These are phyloP conservation scores for Marronus borbonicus DNA, from an alignment of 2,888 invertebrate species.

Conservation along the genomic window DNA sequence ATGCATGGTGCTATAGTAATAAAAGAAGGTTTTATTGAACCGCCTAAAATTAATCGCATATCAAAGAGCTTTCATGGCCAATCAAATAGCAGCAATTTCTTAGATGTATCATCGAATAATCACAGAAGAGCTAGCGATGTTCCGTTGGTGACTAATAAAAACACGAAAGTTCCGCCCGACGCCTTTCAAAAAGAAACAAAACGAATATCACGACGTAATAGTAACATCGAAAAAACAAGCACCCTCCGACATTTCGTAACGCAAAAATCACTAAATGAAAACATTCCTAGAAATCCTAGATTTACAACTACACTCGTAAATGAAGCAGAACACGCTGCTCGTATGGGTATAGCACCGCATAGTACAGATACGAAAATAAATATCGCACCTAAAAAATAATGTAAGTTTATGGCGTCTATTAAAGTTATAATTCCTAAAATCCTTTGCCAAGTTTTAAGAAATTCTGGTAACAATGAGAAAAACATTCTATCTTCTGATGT, in stretches of 20 bases:
- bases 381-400: constrained; percentile 21
- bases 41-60: constrained; percentile 69
- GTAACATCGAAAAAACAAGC: constrained; percentile 52
- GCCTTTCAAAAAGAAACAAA: constrained; percentile 46
- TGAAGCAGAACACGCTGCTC: constrained; percentile 67
- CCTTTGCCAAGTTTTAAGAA: background rate
- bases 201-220: constrained; percentile 51
- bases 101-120: constrained; percentile 58
- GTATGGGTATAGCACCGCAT: constrained; percentile 49
- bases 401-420: background rate
- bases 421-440: background rate
- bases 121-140: constrained; percentile 66
- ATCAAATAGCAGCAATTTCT: constrained; percentile 59
- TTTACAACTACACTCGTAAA: constrained; percentile 68
- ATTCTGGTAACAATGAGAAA: constrained; percentile 10
- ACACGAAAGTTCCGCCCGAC: constrained; percentile 53
- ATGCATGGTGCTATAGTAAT: constrained; percentile 70
- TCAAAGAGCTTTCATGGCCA: constrained; percentile 70
- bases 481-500: constrained; percentile 5
- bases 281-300: constrained; percentile 61
- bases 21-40: constrained; percentile 72
- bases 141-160: constrained; percentile 55
- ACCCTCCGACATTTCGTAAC: constrained; percentile 59
- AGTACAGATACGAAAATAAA: constrained; percentile 24
- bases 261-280: constrained; percentile 61